A percentile compares a stretch with the other conserved stretches of the same genome.
These are phyloP conservation scores for Bombus superbus DNA, from an alignment of 1,140 invertebrate species.

Conservation along the genomic window DNA sequence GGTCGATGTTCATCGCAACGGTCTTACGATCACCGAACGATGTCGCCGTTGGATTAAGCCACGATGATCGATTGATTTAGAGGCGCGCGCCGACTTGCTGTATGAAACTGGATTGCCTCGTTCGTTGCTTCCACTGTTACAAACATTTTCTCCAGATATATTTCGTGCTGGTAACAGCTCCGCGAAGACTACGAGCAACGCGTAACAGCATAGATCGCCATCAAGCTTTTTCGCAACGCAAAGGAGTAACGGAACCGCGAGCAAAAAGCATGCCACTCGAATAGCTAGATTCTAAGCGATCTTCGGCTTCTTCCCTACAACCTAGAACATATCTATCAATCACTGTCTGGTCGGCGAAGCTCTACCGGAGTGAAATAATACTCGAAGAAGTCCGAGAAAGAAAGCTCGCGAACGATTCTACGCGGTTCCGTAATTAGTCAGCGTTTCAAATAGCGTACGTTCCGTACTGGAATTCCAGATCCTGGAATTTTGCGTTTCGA, in stretches of 20 bases:
- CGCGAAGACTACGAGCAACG: too few species aligned
- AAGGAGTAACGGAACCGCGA: conserved; percentile 52
- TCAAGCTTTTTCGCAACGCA: conserved; percentile 51
- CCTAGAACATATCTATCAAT: conserved; percentile 33
- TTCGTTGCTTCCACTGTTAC: neutral
- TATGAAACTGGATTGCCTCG: neutral
- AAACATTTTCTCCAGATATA: neutral
- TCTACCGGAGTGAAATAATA: neutral
- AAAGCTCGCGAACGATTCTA: neutral
- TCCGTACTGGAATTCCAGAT: neutral
- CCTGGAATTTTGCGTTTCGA: neutral
- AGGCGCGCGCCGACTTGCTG: neutral
- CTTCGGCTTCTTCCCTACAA: neutral
- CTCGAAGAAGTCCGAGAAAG: neutral
- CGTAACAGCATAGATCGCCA: conserved; percentile 19
- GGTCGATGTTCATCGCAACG: conserved; percentile 6
- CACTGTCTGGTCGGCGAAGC: conserved; percentile 24
- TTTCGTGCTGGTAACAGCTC: too few species aligned
- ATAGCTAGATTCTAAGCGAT: conserved; percentile 26
- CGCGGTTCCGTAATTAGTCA: neutral
- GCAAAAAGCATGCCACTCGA: conserved; percentile 45
- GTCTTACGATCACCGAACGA: conserved; percentile 51
- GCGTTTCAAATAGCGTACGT: neutral
- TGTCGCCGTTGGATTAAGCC: conserved; percentile 60
- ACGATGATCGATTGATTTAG: conserved; percentile 17